Evolutionary conservation across 2,797 vertebrate species (phyloP).

Genomic region (Protonibea diacanthus): DNA sequence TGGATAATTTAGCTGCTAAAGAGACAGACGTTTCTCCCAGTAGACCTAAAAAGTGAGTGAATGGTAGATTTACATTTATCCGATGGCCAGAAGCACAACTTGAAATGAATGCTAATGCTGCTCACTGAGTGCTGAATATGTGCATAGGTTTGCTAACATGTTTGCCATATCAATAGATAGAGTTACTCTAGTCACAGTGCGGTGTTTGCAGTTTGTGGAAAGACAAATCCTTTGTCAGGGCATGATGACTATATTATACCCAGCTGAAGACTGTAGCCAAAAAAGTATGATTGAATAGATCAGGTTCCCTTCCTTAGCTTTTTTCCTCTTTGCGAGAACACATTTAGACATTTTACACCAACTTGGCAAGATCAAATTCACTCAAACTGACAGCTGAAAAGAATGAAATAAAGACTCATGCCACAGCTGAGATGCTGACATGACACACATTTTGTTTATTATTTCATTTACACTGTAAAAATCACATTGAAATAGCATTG

Average conservation of each 20-base stretch:
- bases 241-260: slow-evolving; percentile 12
- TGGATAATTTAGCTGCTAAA: neutral
- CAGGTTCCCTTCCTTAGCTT: slow-evolving; percentile 32
- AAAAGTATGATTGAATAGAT: slow-evolving; percentile 26
- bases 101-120: neutral
- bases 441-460: slow-evolving; percentile 65
- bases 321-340: slow-evolving; percentile 15
- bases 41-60: neutral
- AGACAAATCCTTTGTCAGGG: slow-evolving; percentile 28
- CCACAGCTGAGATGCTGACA: slow-evolving; percentile 46
- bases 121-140: neutral
- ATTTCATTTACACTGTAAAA: slow-evolving; percentile 61
- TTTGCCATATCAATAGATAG: neutral
- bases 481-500: slow-evolving; percentile 41
- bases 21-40: neutral
- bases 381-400: slow-evolving; percentile 11
- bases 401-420: slow-evolving; percentile 39
- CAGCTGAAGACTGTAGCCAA: slow-evolving; percentile 6
- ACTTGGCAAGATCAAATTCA: slow-evolving; percentile 9
- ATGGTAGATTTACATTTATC: neutral
- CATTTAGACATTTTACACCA: slow-evolving; percentile 17
- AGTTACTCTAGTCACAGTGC: neutral
- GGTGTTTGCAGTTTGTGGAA: slow-evolving; percentile 4
- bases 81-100: neutral
- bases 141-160: neutral